Percentiles rank a stretch among this genome's conserved stretches.
These are phyloP conservation scores for Stegostoma tigrinum DNA, from an alignment of 2,113 vertebrate genomes.

Conservation along the genomic window DNA sequence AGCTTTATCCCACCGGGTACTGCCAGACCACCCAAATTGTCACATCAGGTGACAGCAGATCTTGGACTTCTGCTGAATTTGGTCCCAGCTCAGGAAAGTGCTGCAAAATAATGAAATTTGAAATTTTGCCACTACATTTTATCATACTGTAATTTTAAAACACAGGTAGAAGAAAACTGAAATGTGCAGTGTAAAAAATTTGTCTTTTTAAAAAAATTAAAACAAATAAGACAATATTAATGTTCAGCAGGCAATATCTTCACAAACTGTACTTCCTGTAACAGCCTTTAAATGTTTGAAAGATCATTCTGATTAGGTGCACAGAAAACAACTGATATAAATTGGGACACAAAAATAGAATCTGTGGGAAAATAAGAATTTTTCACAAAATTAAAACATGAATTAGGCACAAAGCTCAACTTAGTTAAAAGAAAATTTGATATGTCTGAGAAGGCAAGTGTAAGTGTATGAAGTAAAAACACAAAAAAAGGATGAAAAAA, in stretches of 20 bases:
- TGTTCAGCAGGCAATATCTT: background rate
- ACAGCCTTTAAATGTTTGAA: background rate
- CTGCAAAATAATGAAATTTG: background rate
- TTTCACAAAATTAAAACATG: background rate
- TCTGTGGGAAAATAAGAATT: background rate
- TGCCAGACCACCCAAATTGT: background rate
- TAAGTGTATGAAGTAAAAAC: background rate
- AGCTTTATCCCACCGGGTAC: background rate
- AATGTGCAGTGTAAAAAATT: background rate
- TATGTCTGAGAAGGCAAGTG: background rate
- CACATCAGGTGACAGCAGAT: background rate
- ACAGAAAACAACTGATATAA: background rate
- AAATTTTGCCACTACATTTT: background rate
- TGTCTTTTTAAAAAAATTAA: background rate
- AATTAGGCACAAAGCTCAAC: background rate
- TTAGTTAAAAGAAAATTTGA: background rate
- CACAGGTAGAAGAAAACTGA: background rate
- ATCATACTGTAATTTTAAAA: background rate
- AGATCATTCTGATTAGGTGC: background rate
- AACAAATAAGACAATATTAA: background rate
- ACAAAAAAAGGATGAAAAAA: background rate
- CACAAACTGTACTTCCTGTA: background rate
- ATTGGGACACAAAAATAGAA: background rate
- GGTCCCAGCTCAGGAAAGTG: background rate
- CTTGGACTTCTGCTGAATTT: background rate